Base-by-base conservation (phyloP, 2,113 vertebrate species). In the Hippolais icterina region DNA sequence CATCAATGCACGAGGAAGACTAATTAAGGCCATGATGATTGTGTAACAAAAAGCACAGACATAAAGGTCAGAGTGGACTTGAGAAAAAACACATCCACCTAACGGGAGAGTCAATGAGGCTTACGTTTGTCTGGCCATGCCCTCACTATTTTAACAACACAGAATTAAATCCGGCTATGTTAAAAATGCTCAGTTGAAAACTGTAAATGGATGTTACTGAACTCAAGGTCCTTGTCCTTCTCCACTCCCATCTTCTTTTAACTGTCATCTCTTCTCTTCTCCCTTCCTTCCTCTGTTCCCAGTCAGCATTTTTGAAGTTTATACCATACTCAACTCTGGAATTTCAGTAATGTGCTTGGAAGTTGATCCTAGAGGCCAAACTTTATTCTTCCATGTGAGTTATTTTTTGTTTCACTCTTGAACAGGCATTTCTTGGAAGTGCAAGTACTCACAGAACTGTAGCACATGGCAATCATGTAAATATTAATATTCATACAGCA, bases 401-500 rank as follows among this genome's bases (percentile, higher is more conserved):
- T 88, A 68, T 92, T 93, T 93, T 97, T 90, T 91, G 59, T 83
- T 94, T 89, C 78, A 85, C 41, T 91, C 85, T 94, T 91, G 35
- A 84, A 66, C 69, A 91, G 90, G 54, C 75, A 90, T 91, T 97
- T 96, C 91, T 96, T 96, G 93, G 95, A 97, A 97, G 63, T 44
- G 22, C 50, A 83, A 97, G 83, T 78, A 87, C 88, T 93, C 86
- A 83, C 35, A 80, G 86, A 92, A 94, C 57, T 16, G 18, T 68
- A 96, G 87, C 56, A 94, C 78, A 95, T 0, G 0, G 47, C 63
- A 93, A 88, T 91, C 65, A 84, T 96, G 95, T 96, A 97, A 97
- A 97, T 95, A 97, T 96, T 97, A 97, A 95, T 97, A 91, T 77
- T 95, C 90, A 81, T 65, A 63, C 64, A 79, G 86, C 22, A 57